These are phyloP conservation scores for Phrynocephalus forsythii DNA, from an alignment of 2,797 vertebrate species.

Conservation along the genomic window DNA sequence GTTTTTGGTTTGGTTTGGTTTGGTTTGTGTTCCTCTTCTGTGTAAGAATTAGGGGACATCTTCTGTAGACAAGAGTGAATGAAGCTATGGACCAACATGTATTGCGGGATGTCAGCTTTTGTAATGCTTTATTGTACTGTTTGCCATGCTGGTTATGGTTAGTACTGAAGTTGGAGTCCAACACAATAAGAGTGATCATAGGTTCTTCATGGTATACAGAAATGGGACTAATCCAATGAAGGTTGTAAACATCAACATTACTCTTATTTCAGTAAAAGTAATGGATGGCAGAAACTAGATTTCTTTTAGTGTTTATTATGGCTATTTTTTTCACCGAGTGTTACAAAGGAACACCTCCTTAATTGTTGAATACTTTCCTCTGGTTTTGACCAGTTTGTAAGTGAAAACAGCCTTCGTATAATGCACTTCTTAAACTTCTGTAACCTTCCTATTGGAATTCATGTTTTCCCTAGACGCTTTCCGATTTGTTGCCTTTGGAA, in stretches of 20 bases:
- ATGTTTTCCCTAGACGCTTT: background rate
- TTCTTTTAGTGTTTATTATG: slow-evolving; percentile 3
- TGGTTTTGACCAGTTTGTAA: slow-evolving; percentile 32
- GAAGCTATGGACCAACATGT: background rate
- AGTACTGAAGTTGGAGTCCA: background rate
- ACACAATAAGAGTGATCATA: background rate
- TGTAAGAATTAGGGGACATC: background rate
- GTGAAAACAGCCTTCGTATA: background rate
- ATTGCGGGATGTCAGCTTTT: background rate
- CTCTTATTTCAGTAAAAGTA: background rate
- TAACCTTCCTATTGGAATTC: slow-evolving; percentile 5
- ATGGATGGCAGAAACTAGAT: background rate
- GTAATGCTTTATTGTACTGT: background rate
- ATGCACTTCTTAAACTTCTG: slow-evolving; percentile 5
- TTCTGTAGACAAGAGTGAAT: background rate
- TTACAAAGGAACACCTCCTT: background rate
- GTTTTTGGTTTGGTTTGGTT: too few species aligned
- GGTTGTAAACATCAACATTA: background rate
- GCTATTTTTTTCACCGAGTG: background rate
- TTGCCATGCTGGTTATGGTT: background rate
- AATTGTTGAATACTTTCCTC: slow-evolving; percentile 19
- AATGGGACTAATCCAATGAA: background rate
- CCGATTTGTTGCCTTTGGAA: background rate
- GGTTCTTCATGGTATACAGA: too few species aligned
- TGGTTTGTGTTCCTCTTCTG: too few species aligned